Percentiles rank a stretch among this genome's conserved stretches.
Evolutionary conservation across 2,113 vertebrate species (phyloP).

Genomic region (Macquaria ambigua): DNA sequence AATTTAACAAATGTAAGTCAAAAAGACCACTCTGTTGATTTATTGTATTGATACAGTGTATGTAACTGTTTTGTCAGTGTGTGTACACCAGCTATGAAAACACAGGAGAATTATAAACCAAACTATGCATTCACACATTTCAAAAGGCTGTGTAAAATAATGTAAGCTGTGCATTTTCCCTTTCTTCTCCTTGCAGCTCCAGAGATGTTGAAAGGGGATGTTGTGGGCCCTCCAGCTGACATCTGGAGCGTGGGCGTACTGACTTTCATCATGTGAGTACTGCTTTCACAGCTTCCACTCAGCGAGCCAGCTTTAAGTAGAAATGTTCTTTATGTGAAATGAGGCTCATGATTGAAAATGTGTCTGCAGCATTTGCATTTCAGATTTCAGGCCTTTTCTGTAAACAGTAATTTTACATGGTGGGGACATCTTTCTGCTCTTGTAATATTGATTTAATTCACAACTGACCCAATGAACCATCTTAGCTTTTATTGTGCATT

Average conservation of each 20-base stretch:
- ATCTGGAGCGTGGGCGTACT: constrained; percentile 95
- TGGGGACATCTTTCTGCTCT: background rate
- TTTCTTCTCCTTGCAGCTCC: constrained; percentile 86
- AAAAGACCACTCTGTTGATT: background rate
- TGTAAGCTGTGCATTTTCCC: background rate
- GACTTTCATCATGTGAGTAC: constrained; percentile 96
- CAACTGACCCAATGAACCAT: background rate
- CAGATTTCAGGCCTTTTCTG: background rate
- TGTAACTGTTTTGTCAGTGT: background rate
- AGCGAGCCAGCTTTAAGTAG: constrained; percentile 35
- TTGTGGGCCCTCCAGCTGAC: constrained; percentile 95
- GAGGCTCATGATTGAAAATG: background rate
- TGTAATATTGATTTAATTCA: background rate
- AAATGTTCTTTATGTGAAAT: constrained; percentile 13
- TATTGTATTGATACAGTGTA: background rate
- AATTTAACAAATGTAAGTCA: too few relatives aligned
- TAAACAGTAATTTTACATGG: background rate
- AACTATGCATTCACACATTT: constrained; percentile 4
- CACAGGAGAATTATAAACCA: background rate
- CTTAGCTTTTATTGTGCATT: too few relatives aligned
- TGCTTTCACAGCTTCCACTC: constrained; percentile 45
- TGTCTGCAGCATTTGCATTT: background rate
- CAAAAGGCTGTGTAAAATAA: background rate
- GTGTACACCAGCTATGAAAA: background rate
- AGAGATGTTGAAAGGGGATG: constrained; percentile 97